Percentiles rank a stretch among this genome's conserved stretches.
phyloP scores from a whole-genome alignment of 2,113 vertebrate genomes.

The Anseranas semipalmata region DNA sequence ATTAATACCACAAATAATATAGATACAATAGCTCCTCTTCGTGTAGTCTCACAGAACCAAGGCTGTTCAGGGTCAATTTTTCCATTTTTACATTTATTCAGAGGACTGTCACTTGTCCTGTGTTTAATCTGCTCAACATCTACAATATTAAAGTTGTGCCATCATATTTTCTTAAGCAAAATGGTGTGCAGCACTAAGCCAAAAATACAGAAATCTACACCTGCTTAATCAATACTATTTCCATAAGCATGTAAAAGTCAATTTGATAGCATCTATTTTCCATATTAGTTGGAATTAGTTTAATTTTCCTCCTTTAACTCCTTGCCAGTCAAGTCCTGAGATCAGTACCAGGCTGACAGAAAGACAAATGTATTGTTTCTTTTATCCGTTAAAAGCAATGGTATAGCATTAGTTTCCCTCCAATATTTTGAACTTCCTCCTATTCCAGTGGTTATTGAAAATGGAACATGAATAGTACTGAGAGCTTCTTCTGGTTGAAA shows the following conservation, averaged over 20 bases:
- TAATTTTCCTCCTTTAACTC: background rate
- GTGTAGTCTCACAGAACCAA: background rate
- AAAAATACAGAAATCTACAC: background rate
- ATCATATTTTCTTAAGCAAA: background rate
- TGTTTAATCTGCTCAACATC: background rate
- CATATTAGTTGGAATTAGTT: background rate
- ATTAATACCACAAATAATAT: background rate
- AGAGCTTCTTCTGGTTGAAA: background rate
- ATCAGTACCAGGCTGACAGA: background rate
- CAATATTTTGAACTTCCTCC: background rate
- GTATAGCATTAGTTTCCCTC: background rate
- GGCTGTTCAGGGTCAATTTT: background rate
- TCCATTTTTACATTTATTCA: background rate
- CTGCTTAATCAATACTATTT: background rate
- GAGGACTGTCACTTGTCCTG: background rate
- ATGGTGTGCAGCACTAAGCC: background rate
- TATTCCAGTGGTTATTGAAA: background rate
- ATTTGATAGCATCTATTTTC: background rate
- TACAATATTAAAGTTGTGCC: background rate
- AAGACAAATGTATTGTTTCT: background rate
- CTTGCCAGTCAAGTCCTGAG: background rate
- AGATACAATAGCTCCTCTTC: background rate
- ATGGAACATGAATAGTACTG: background rate
- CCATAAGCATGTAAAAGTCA: background rate
- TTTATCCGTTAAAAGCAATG: background rate